Evolutionary conservation across 2,113 vertebrate species (phyloP), one percentile per base, ranked within the genome.

Genomic region (Hippocampus comes): DNA sequence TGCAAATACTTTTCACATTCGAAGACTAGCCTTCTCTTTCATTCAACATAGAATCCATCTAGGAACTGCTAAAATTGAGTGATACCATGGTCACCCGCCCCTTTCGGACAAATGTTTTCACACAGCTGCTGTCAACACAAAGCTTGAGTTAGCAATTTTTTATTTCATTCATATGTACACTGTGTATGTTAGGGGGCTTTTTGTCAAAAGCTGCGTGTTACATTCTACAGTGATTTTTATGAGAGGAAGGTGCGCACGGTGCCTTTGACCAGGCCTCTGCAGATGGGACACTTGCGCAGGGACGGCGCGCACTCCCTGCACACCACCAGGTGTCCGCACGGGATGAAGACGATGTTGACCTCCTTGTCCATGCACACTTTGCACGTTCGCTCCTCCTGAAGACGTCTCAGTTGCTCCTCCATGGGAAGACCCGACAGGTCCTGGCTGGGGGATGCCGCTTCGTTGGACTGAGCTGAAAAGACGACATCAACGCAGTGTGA

Each of bases 291-390:
- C 73, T 85, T 89, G n/a, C 89, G 84, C 67, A 98, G 79, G 1
- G 85, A 94, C 0, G 94, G 90, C 0, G 95, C 94, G 1, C 96
- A 99, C 23, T 94, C 93, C 11, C 89, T 84, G 38, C 96, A 99
- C 55, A 94, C 94, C 73, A 96, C 94, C 79, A 96, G 86, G 86
- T 98, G 96, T 72, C 96, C 95, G 25, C 96, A 97, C 1, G 96
- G 96, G 43, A 98, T 93, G 53, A 99, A 96, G 61, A 97, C 94
- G 0, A 97, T 88, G 77, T 93, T 92, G 67, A 96, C 95, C 0
- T 94, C 86, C 61, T 82, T 94, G 73, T 97, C 96, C 95, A 96
- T 94, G 84, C 96, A 98, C 78, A 98, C 95, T 80, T 95, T 96
- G 85, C 96, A 98, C 38, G 87, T 94, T 15, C 92, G 91, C 72